Evolutionary conservation across 1,140 invertebrate genomes (phyloP), one percentile per base, ranked within the genome.

Genomic region (Halictus rubicundus): DNA sequence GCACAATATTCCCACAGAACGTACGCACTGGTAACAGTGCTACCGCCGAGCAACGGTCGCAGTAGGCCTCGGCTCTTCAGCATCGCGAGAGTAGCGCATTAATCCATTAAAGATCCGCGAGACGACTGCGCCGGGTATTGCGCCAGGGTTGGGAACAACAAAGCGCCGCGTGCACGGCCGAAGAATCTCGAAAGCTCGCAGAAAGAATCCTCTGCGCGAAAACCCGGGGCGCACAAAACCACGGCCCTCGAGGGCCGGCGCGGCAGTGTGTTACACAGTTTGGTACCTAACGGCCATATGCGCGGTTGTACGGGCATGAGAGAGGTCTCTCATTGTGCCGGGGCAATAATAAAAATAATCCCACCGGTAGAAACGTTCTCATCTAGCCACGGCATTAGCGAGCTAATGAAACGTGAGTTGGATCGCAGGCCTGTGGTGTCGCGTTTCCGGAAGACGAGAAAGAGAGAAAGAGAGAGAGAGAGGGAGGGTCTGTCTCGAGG

Each of bases 331-430:
- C 54, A 57, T 57, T 57, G 54, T 57, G 54, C 8, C 54, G 54
- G 54, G 54, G 54, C 54, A 57, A 57, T 57, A 57, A 80, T 78
- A 72, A 63, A 71, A 79, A 61, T 61, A 61, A 81, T 81, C 72
- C 70, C 54, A 37, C 64, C 57, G 75, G 21, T 16, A 25, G 83
- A 49, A 79, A 72, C 60, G 54, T 63, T 82, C 80, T 70, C 79
- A 27, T 83, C 71, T 77, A 69, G 21, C 54, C 42, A n/a, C n/a
- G 68, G 80, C 65, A 86, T 86, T 86, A 87, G 85, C 85, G 69
- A 75, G 81, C 84, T 86, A 86, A 87, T 86, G 85, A 87, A 87
- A 87, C 84, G 75, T 86, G 85, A 87, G 85, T 86, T 83, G 85
- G 52, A 81, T 70, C 78, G 70, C 27, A 42, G 73, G 21, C 70